phyloP scores from a whole-genome alignment of 2,113 vertebrate genomes.

The Osmerus mordax region DNA sequence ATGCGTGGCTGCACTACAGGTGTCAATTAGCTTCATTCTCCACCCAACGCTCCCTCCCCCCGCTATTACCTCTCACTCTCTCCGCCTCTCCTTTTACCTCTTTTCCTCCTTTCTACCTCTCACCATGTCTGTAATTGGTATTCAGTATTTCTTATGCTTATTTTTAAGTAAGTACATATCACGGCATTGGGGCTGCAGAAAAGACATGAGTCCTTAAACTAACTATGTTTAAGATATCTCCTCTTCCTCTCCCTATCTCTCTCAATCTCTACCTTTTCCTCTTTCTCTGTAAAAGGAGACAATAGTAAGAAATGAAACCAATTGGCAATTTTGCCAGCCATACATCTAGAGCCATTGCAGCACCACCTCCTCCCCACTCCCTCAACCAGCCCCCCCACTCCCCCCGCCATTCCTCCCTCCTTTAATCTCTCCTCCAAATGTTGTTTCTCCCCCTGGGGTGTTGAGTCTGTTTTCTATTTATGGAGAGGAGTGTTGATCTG shows the following conservation, averaged over 20 bases:
- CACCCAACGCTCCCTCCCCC: slow-evolving; percentile 2
- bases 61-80: slow-evolving; percentile 10
- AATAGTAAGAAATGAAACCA: too few species aligned
- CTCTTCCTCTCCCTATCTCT: too few species aligned
- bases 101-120: background rate
- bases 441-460: slow-evolving; percentile 57
- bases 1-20: background rate
- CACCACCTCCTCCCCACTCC: background rate
- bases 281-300: background rate
- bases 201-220: background rate
- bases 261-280: background rate
- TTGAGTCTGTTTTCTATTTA: slow-evolving; percentile 65
- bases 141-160: background rate
- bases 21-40: too few species aligned
- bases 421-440: slow-evolving; percentile 67
- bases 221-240: background rate
- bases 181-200: background rate
- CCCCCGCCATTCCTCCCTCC: slow-evolving; percentile 7
- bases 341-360: background rate
- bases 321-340: background rate
- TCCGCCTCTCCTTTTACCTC: background rate
- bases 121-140: background rate
- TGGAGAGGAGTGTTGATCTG: slow-evolving; percentile 59
- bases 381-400: background rate
- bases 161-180: background rate